Percentiles rank a stretch among this genome's conserved stretches.
Evolutionary conservation across 2,113 vertebrate species (phyloP).

Genomic region (Thamnaconus septentrionalis): DNA sequence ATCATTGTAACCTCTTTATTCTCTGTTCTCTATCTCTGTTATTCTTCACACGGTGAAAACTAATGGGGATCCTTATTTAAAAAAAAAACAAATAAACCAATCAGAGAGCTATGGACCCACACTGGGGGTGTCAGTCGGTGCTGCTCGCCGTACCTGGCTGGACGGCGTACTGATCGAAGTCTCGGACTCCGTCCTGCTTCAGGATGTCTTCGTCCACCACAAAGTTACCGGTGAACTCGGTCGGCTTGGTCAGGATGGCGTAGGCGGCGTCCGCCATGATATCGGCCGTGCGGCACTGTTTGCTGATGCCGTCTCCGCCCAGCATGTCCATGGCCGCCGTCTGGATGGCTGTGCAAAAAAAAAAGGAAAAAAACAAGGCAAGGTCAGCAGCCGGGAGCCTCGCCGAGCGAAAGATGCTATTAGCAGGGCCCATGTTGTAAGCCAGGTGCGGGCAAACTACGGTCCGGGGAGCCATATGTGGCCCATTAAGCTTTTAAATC

Average conservation of each 20-base stretch:
- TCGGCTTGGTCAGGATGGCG: slow-evolving; percentile 83
- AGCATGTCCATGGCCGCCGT: slow-evolving; percentile 96
- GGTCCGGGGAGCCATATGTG: no score
- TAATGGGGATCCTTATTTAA: background rate
- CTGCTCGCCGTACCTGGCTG: slow-evolving; percentile 78
- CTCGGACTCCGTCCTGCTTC: slow-evolving; percentile 81
- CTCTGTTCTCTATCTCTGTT: no score
- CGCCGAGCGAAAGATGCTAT: no score
- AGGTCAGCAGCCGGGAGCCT: background rate
- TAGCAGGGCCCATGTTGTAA: no score
- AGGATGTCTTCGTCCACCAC: slow-evolving; percentile 90
- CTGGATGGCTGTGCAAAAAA: slow-evolving; percentile 81
- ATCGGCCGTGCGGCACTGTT: slow-evolving; percentile 90
- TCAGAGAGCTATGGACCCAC: background rate
- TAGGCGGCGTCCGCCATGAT: slow-evolving; percentile 97
- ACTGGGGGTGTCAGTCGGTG: background rate
- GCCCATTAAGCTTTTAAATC: no score
- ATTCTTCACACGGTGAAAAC: background rate
- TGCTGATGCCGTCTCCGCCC: slow-evolving; percentile 82
- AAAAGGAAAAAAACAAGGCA: slow-evolving; percentile 1
- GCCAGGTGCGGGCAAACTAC: no score
- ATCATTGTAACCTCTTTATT: no score
- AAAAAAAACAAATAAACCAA: no score
- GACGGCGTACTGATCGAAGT: slow-evolving; percentile 91
- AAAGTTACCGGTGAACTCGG: slow-evolving; percentile 90